Evolutionary conservation across 2,113 vertebrate genomes (phyloP).

Genomic region (Chamaetylas fuelleborni): DNA sequence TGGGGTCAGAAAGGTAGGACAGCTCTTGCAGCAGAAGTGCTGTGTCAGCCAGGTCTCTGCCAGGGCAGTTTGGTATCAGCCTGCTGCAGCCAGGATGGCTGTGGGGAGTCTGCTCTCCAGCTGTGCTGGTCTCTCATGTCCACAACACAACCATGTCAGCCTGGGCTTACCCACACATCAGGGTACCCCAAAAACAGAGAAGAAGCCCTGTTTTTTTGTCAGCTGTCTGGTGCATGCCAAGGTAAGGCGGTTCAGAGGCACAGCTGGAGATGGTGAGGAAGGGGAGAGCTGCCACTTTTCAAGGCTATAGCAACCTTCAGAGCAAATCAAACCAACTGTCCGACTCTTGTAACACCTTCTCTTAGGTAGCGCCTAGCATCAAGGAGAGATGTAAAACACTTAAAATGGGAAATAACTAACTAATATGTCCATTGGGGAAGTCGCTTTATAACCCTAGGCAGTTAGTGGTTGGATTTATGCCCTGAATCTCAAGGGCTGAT

Average conservation of each 20-base stretch:
- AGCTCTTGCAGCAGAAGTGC: neutral
- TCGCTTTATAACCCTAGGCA: slow-evolving; percentile 54
- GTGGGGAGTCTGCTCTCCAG: neutral
- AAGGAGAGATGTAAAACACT: slow-evolving; percentile 62
- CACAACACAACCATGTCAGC: neutral
- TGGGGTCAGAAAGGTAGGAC: neutral
- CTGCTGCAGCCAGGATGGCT: neutral
- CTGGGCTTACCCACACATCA: neutral
- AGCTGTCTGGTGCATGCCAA: neutral
- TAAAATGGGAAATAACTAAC: slow-evolving; percentile 61
- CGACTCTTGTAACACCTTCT: neutral
- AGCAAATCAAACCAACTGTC: slow-evolving; percentile 39
- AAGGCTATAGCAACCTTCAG: slow-evolving; percentile 34
- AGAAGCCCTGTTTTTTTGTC: neutral
- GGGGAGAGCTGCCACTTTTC: neutral
- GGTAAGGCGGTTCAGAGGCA: neutral
- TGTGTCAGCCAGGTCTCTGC: rapidly evolving
- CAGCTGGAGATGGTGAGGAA: neutral
- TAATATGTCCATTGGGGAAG: slow-evolving; percentile 55
- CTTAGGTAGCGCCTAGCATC: neutral
- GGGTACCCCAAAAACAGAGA: neutral
- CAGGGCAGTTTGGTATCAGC: neutral
- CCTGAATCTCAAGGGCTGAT: slow-evolving; percentile 40
- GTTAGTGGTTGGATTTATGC: slow-evolving; percentile 58
- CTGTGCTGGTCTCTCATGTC: neutral